phyloP scores from a whole-genome alignment of 2,888 invertebrate species.

The Drosophila stalkeri region DNA sequence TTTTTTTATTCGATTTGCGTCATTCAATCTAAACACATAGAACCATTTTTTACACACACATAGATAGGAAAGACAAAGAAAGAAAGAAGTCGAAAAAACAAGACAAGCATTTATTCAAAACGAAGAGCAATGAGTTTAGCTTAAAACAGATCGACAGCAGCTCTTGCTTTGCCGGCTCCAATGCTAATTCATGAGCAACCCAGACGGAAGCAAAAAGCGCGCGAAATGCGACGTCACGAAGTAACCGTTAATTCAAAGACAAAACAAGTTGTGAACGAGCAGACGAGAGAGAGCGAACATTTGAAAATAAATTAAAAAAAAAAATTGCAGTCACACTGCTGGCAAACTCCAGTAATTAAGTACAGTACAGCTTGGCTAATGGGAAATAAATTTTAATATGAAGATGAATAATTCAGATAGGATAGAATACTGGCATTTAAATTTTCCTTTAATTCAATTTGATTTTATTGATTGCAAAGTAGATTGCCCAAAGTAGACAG shows the following conservation, averaged over 20 bases:
- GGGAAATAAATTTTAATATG: not conserved
- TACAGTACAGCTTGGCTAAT: conserved; percentile 33
- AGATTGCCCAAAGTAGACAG: conserved; percentile 1
- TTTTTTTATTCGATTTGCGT: conserved; percentile 60
- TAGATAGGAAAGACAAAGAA: not conserved
- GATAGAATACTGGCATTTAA: not conserved
- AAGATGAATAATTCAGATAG: not conserved
- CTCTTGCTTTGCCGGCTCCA: conserved; percentile 43
- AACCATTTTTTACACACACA: conserved; percentile 5
- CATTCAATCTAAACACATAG: conserved; percentile 47
- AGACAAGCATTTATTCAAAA: conserved; percentile 19
- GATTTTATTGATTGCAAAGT: conserved; percentile 9
- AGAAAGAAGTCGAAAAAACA: conserved; percentile 8
- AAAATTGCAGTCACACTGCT: conserved; percentile 5
- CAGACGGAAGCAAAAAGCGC: conserved; percentile 43
- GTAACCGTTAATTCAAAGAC: conserved; percentile 47
- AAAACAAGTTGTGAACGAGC: conserved; percentile 34
- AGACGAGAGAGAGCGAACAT: conserved; percentile 3
- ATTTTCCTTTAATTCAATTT: not conserved
- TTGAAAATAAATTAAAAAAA: conserved; percentile 7
- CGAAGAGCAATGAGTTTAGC: conserved; percentile 17
- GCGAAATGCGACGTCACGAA: conserved; percentile 55
- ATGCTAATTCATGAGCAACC: conserved; percentile 25
- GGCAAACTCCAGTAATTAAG: conserved; percentile 12
- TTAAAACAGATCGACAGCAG: conserved; percentile 21